phyloP scores from a whole-genome alignment of 2,113 vertebrate species.

The Thalassoma bifasciatum region DNA sequence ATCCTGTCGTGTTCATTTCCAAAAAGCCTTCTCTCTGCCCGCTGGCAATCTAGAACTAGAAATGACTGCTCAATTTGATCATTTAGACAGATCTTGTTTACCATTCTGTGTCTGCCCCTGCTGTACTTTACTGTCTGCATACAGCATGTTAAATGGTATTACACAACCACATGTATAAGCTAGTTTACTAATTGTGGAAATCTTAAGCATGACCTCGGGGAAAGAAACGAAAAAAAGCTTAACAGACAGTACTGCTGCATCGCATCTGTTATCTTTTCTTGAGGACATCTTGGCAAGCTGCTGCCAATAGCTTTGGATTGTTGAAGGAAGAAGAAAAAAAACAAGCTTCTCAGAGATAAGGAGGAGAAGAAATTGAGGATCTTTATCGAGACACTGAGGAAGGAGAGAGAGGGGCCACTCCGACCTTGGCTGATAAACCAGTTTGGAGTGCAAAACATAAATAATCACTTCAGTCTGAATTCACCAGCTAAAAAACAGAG shows the following conservation, averaged over 20 bases:
- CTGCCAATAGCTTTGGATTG: constrained; percentile 62
- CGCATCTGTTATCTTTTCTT: constrained; percentile 56
- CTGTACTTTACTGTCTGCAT: constrained; percentile 20
- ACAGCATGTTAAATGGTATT: constrained; percentile 40
- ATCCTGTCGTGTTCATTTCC: constrained; percentile 24
- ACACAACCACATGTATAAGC: constrained; percentile 18
- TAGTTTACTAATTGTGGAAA: constrained; percentile 43
- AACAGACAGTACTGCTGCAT: constrained; percentile 20
- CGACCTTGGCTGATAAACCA: constrained; percentile 61
- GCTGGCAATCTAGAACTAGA: constrained; percentile 12
- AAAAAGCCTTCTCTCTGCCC: constrained; percentile 26
- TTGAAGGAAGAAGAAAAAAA: constrained; percentile 45
- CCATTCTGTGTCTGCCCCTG: constrained; percentile 24
- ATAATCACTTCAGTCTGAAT: background rate
- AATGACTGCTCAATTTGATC: constrained; percentile 39
- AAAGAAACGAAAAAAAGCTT: background rate
- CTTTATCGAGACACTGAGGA: constrained; percentile 61
- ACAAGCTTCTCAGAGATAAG: constrained; percentile 68
- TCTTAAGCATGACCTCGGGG: constrained; percentile 30
- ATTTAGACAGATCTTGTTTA: constrained; percentile 55
- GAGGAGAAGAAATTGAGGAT: constrained; percentile 67
- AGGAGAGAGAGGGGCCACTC: constrained; percentile 35
- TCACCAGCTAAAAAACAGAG: background rate
- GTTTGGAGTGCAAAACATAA: constrained; percentile 20
- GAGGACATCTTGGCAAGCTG: constrained; percentile 49